A percentile compares a stretch with the other conserved stretches of the same genome.
phyloP scores from a whole-genome alignment of 2,888 invertebrate genomes.

The Balanococcus diminutus region DNA sequence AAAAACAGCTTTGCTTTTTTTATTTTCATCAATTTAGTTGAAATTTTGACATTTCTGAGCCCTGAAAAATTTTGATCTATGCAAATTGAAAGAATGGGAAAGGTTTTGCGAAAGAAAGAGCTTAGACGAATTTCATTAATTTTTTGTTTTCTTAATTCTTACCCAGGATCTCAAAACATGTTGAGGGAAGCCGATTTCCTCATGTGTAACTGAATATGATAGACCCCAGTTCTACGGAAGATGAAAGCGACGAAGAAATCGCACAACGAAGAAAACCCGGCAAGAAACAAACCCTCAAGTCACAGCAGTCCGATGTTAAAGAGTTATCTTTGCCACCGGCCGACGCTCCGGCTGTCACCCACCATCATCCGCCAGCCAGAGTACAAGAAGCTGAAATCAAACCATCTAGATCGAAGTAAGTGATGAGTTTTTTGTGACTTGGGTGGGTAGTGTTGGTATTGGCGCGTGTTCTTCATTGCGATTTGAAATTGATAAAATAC shows the following conservation, averaged over 20 bases:
- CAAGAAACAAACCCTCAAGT: conserved; percentile 61
- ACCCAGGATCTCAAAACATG: conserved; percentile 47
- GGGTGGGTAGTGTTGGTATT: too few relatives aligned
- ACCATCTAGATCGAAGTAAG: conserved; percentile 50
- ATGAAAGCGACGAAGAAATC: conserved; percentile 88
- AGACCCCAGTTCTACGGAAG: conserved; percentile 94
- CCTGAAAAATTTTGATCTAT: too few relatives aligned
- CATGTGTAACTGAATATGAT: conserved; percentile 70
- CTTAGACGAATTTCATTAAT: not conserved
- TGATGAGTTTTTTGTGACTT: not conserved
- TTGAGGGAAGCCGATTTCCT: conserved; percentile 44
- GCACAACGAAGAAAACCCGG: conserved; percentile 62
- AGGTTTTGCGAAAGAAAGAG: not conserved
- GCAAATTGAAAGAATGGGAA: not conserved
- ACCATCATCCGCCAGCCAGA: conserved; percentile 46
- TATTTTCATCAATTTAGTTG: too few relatives aligned
- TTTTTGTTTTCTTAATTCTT: not conserved
- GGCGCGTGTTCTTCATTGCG: too few relatives aligned
- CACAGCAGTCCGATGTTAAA: conserved; percentile 62
- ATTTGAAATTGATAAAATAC: not conserved
- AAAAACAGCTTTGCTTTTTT: too few relatives aligned
- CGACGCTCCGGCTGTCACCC: conserved; percentile 61
- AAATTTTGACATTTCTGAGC: too few relatives aligned
- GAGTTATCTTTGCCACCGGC: conserved; percentile 60
- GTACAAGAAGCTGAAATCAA: conserved; percentile 40